phyloP scores from a whole-genome alignment of 2,888 invertebrate species.

The Phymatocera aterrima region DNA sequence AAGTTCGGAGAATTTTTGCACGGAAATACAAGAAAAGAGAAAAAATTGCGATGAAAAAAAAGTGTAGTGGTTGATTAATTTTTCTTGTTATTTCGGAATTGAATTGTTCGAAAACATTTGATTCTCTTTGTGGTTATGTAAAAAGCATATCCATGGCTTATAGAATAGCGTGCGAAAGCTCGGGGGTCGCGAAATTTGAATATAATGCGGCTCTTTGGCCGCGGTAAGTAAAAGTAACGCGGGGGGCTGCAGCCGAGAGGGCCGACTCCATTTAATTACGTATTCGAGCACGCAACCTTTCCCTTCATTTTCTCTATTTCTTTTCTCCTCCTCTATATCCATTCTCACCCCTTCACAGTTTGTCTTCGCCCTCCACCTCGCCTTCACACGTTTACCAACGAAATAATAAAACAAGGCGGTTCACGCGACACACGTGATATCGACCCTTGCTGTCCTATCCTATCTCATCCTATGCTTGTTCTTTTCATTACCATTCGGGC shows the following conservation, averaged over 20 bases:
- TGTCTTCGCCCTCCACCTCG: background rate
- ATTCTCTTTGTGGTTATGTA: too few species aligned
- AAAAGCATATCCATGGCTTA: too few species aligned
- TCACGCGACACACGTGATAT: constrained; percentile 17
- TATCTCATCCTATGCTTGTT: too few species aligned
- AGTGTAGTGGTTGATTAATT: too few species aligned
- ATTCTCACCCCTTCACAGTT: background rate
- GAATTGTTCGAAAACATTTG: too few species aligned
- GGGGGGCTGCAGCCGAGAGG: too few species aligned
- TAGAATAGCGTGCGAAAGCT: too few species aligned
- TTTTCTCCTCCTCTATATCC: background rate
- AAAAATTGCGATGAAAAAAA: too few species aligned
- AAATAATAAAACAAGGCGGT: constrained; percentile 21
- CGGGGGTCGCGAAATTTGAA: background rate
- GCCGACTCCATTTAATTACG: constrained; percentile 26
- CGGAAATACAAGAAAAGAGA: too few species aligned
- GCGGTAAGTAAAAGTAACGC: background rate
- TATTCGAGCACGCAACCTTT: constrained; percentile 17
- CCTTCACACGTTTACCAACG: background rate
- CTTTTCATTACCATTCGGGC: too few species aligned
- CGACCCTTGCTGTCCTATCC: background rate
- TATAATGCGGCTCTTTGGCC: background rate
- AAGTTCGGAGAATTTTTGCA: too few species aligned
- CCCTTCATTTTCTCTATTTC: background rate
- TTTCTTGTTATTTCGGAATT: too few species aligned